Evolutionary conservation across 2,797 vertebrate species (phyloP).

Genomic region (Lerista edwardsae): DNA sequence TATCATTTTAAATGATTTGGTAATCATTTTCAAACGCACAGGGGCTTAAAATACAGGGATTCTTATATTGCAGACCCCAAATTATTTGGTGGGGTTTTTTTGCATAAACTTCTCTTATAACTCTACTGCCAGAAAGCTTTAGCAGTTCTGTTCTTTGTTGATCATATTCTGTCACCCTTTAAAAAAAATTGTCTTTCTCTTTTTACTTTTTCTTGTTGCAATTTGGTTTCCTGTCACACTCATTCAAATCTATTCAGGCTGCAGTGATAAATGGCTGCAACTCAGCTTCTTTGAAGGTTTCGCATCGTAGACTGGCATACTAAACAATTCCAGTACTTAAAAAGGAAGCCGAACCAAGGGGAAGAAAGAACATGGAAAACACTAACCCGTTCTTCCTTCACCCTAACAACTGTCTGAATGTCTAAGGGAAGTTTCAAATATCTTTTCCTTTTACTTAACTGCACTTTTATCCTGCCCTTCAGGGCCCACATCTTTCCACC

Average conservation of each 20-base stretch:
- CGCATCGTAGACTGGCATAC: neutral
- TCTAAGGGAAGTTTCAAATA: neutral
- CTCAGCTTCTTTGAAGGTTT: neutral
- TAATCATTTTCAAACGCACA: neutral
- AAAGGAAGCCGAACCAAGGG: neutral
- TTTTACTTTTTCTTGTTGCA: neutral
- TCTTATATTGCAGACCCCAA: neutral
- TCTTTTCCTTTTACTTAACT: neutral
- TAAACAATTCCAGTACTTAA: neutral
- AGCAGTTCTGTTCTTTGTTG: constrained; percentile 6
- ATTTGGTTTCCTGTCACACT: neutral
- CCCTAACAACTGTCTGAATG: too few species aligned
- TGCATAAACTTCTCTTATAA: neutral
- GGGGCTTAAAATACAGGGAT: neutral
- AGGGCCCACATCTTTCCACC: neutral
- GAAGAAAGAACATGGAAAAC: neutral
- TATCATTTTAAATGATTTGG: neutral
- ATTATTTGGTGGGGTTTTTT: neutral
- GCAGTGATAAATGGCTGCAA: neutral
- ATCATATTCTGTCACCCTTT: neutral
- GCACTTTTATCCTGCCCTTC: neutral
- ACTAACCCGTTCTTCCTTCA: neutral
- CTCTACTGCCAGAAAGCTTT: neutral
- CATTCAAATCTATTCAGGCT: neutral
- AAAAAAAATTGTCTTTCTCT: neutral